These are phyloP conservation scores for Spinibarbus caldwelli DNA, from an alignment of 2,797 vertebrate genomes.

Conservation along the genomic window DNA sequence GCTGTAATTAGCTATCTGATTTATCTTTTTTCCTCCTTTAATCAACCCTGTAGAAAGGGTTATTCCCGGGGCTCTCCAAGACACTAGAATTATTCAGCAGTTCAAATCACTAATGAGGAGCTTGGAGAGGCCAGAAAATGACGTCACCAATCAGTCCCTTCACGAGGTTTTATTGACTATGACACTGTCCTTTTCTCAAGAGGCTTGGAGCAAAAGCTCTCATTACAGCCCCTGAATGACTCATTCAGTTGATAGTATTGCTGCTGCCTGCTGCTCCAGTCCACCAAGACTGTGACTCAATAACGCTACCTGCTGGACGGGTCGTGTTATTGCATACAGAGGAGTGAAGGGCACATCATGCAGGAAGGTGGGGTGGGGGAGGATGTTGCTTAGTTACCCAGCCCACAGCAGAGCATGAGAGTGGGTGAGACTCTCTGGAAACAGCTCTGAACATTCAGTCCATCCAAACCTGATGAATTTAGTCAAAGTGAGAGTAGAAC, in stretches of 20 bases:
- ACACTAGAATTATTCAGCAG: constrained; percentile 33
- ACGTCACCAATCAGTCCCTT: constrained; percentile 40
- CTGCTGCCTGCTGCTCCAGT: neutral
- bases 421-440: constrained; percentile 56
- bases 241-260: constrained; percentile 61
- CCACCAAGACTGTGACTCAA: constrained; percentile 42
- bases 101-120: constrained; percentile 38
- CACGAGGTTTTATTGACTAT: constrained; percentile 45
- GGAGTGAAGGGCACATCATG: constrained; percentile 41
- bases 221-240: constrained; percentile 64
- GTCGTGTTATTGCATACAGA: constrained; percentile 42
- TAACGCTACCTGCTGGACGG: constrained; percentile 69
- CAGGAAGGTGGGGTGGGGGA: constrained; percentile 54
- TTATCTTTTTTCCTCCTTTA: constrained; percentile 13
- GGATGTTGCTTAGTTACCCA: constrained; percentile 64
- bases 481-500: neutral
- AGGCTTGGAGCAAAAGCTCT: constrained; percentile 59
- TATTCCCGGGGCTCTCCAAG: constrained; percentile 22
- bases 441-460: constrained; percentile 40
- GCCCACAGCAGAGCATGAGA: constrained; percentile 47
- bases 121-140: constrained; percentile 6
- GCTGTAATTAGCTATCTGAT: neutral
- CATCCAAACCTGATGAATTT: constrained; percentile 1
- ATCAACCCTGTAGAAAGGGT: constrained; percentile 10
- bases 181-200: constrained; percentile 55